A percentile compares a stretch with the other conserved stretches of the same genome.
Conservation (phyloP, 2,113 vertebrate species). For the Toxotes jaculatrix region DNA sequence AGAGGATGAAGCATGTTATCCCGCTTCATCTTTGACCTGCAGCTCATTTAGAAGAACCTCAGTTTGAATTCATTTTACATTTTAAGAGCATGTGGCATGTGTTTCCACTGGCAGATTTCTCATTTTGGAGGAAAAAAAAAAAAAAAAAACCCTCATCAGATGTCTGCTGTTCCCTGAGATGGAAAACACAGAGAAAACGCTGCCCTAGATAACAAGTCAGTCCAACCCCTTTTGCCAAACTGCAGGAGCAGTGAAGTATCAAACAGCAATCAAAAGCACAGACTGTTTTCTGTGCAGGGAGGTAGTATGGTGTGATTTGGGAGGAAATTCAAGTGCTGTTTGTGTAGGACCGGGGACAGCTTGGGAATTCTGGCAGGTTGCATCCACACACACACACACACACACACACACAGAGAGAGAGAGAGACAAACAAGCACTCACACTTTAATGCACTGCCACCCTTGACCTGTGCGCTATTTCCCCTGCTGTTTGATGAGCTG, state of each 20-base stretch:
- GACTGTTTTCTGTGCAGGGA: conserved; percentile 38
- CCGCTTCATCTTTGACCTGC: conserved; percentile 22
- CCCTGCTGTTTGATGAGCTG: conserved; percentile 61
- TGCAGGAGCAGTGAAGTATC: conserved; percentile 58
- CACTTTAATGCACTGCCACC: conserved; percentile 43
- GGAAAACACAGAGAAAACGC: conserved; percentile 57
- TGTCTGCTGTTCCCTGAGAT: conserved; percentile 58
- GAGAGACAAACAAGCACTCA: neutral
- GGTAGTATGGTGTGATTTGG: conserved; percentile 22
- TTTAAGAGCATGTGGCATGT: neutral
- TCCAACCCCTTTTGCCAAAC: conserved; percentile 57
- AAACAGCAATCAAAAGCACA: conserved; percentile 59
- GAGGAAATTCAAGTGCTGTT: conserved; percentile 38
- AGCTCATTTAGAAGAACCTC: conserved; percentile 27
- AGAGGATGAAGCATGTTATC: neutral
- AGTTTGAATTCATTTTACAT: conserved; percentile 21
- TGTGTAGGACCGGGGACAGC: conserved; percentile 25
- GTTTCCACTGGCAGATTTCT: conserved; percentile 32
- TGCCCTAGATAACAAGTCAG: conserved; percentile 66
- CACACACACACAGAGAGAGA: conserved; percentile 11
- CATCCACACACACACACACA: conserved; percentile 30
- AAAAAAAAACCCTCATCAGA: conserved; percentile 9
- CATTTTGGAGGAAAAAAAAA: neutral
- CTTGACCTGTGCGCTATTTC: conserved; percentile 51
- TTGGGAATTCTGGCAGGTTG: conserved; percentile 56